A percentile compares a stretch with the other conserved stretches of the same genome.
Evolutionary conservation across 2,113 vertebrate species (phyloP).

Genomic region (Chionomys nivalis): DNA sequence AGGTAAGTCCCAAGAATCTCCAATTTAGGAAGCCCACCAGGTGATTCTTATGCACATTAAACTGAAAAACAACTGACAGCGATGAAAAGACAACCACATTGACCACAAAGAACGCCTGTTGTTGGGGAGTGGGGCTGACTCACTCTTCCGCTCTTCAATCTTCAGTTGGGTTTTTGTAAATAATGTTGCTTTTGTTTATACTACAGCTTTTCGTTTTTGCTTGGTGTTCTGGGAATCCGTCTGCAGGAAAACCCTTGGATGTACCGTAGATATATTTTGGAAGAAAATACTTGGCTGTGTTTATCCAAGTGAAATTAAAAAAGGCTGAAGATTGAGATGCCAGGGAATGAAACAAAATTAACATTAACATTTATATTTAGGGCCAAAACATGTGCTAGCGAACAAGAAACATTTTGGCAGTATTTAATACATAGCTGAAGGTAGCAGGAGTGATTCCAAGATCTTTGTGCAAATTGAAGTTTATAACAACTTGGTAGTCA

Average conservation of each 20-base stretch:
- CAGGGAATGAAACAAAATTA: slow-evolving; percentile 60
- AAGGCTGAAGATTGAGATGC: slow-evolving; percentile 54
- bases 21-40: slow-evolving; percentile 39
- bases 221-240: slow-evolving; percentile 66
- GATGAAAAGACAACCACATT: background rate
- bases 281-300: slow-evolving; percentile 73
- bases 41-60: slow-evolving; percentile 8
- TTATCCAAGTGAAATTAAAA: slow-evolving; percentile 75
- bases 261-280: slow-evolving; percentile 67
- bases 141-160: slow-evolving; percentile 63
- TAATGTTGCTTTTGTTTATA: slow-evolving; percentile 73
- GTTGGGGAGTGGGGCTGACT: slow-evolving; percentile 54
- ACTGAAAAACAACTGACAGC: slow-evolving; percentile 37
- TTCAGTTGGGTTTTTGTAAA: slow-evolving; percentile 67
- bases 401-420: slow-evolving; percentile 55
- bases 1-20: background rate
- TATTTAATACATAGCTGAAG: slow-evolving; percentile 18
- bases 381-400: slow-evolving; percentile 55
- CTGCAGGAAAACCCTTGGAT: slow-evolving; percentile 66
- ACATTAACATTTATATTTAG: slow-evolving; percentile 76
- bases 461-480: slow-evolving; percentile 21
- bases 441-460: background rate
- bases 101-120: slow-evolving; percentile 64
- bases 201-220: slow-evolving; percentile 51
- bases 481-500: background rate